phyloP scores from a whole-genome alignment of 2,888 invertebrate species.

The Archaeoteleia sp. region DNA sequence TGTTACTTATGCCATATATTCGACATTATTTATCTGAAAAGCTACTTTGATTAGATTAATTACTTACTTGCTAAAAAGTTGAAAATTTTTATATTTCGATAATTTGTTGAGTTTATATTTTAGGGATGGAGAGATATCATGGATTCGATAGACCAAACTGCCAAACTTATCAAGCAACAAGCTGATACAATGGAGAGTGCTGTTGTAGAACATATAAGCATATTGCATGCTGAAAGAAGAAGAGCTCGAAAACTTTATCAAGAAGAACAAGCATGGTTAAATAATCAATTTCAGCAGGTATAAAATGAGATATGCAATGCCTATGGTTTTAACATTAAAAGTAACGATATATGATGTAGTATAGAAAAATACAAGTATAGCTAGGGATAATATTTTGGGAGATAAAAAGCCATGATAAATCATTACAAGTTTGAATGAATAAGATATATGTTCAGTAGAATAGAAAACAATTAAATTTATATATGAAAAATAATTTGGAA shows the following conservation, averaged over 20 bases:
- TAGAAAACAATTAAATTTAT: no score
- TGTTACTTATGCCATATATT: no score
- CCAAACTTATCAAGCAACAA: constrained; percentile 87
- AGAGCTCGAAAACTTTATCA: constrained; percentile 90
- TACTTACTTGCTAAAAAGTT: no score
- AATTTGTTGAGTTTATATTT: constrained; percentile 20
- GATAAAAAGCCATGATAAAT: no score
- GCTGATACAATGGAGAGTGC: constrained; percentile 89
- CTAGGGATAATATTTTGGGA: no score
- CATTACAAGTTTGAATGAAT: no score
- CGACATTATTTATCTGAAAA: no score
- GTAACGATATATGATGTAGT: no score
- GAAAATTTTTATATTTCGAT: neutral
- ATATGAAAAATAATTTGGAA: no score
- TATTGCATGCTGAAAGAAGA: constrained; percentile 90
- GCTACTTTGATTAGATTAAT: no score
- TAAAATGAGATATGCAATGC: neutral
- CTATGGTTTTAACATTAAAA: neutral
- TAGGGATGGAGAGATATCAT: constrained; percentile 89
- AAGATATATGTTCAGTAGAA: no score
- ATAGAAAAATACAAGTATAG: no score
- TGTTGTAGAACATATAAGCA: constrained; percentile 87
- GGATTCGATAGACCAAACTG: constrained; percentile 91
- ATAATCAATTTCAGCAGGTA: constrained; percentile 72
- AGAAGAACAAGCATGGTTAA: constrained; percentile 87